These are phyloP conservation scores for Botia almorhae DNA, from an alignment of 2,797 vertebrate genomes.

Conservation along the genomic window DNA sequence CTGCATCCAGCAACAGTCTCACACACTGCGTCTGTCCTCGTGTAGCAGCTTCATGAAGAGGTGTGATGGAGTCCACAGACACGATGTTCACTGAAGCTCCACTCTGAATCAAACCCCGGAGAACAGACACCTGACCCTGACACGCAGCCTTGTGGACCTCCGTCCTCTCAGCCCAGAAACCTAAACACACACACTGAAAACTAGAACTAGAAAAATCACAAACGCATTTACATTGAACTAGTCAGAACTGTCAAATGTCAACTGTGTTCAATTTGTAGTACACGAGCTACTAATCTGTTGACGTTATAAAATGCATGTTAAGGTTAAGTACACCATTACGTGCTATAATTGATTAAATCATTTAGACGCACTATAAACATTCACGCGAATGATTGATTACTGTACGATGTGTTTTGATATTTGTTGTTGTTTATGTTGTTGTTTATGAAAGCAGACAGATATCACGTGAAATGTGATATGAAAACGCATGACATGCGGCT, in stretches of 20 bases:
- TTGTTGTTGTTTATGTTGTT: too few species aligned
- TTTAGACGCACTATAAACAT: too few species aligned
- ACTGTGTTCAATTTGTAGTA: too few species aligned
- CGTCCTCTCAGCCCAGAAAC: conserved; percentile 81
- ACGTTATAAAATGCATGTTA: too few species aligned
- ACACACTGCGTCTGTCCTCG: conserved; percentile 84
- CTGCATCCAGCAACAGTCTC: conserved; percentile 86
- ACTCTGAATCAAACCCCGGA: conserved; percentile 82
- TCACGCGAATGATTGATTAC: too few species aligned
- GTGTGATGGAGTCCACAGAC: conserved; percentile 87
- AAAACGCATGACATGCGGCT: neutral
- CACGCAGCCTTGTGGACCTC: conserved; percentile 90
- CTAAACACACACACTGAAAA: conserved; percentile 58
- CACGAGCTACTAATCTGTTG: too few species aligned
- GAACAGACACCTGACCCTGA: conserved; percentile 75
- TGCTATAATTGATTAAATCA: too few species aligned
- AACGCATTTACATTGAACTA: neutral
- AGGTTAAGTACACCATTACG: too few species aligned
- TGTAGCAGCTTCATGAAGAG: conserved; percentile 88
- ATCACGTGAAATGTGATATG: neutral
- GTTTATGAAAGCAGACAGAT: too few species aligned
- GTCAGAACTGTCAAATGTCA: too few species aligned
- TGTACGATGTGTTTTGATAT: too few species aligned
- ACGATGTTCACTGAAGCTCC: conserved; percentile 86
- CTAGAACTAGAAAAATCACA: neutral